These are phyloP conservation scores for Strigops habroptila DNA, from an alignment of 2,113 vertebrate genomes.

Conservation along the genomic window DNA sequence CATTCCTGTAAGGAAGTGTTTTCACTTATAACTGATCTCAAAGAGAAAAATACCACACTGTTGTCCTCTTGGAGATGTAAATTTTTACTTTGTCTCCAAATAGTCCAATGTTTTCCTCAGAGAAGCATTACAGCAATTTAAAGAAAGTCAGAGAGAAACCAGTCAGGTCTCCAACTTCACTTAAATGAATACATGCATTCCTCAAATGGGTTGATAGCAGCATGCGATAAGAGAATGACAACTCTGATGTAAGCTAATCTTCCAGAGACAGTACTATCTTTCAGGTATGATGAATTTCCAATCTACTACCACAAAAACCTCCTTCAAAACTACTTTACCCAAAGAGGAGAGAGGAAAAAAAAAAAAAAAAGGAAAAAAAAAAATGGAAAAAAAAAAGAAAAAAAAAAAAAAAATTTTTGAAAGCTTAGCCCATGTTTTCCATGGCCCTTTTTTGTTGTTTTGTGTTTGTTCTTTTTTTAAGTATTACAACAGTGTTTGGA, in stretches of 20 bases:
- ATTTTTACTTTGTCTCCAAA: not conserved
- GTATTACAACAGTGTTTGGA: not conserved
- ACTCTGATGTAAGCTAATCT: not conserved
- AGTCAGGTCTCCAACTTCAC: not conserved
- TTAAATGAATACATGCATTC: not conserved
- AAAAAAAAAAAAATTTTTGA: too few relatives aligned
- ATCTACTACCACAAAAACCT: not conserved
- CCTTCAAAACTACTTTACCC: not conserved
- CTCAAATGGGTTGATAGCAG: not conserved
- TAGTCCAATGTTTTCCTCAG: not conserved
- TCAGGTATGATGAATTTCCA: not conserved
- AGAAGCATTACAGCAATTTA: not conserved
- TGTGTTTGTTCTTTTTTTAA: not conserved
- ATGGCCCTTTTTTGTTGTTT: not conserved
- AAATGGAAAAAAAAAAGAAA: too few relatives aligned
- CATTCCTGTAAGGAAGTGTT: not conserved
- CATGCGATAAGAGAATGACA: rapidly evolving
- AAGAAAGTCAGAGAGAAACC: not conserved
- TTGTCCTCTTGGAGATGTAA: not conserved
- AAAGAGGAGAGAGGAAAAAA: not conserved
- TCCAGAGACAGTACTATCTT: not conserved
- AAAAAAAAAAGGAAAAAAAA: too few relatives aligned
- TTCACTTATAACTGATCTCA: not conserved
- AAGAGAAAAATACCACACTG: not conserved
- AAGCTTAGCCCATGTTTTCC: not conserved